These are phyloP conservation scores for Staurois parvus DNA, from an alignment of 2,797 vertebrate species.

Conservation along the genomic window DNA sequence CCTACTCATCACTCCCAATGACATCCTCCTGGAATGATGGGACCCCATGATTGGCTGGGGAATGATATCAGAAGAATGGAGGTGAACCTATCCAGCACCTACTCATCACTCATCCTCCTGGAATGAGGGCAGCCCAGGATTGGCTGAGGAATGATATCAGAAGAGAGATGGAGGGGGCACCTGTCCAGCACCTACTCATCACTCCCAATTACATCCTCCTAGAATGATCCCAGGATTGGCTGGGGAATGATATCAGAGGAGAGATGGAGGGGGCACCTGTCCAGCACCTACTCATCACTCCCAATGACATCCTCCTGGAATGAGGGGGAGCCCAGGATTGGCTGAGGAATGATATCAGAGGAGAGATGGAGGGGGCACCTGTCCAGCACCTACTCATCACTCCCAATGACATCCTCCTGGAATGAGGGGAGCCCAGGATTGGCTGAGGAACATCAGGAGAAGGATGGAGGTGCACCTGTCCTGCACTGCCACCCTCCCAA, in stretches of 20 bases:
- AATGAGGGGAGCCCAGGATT: not conserved
- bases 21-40: not conserved
- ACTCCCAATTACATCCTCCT: too few species aligned
- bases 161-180: too few species aligned
- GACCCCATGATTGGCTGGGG: not conserved
- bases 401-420: not conserved
- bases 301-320: too few species aligned
- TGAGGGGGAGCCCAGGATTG: too few species aligned
- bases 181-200: too few species aligned
- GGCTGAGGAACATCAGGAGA: not conserved
- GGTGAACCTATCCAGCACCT: not conserved
- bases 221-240: too few species aligned
- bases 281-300: not conserved
- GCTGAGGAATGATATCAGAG: too few species aligned
- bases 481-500: not conserved
- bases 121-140: too few species aligned
- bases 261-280: not conserved
- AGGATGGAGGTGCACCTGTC: not conserved
- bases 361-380: not conserved
- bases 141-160: too few species aligned
- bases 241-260: too few species aligned
- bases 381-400: not conserved
- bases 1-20: too few species aligned
- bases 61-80: not conserved
- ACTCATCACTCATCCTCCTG: too few species aligned